A percentile compares a stretch with the other conserved stretches of the same genome.
phyloP scores from a whole-genome alignment of 2,888 invertebrate genomes.

The Halocaridina rubra region DNA sequence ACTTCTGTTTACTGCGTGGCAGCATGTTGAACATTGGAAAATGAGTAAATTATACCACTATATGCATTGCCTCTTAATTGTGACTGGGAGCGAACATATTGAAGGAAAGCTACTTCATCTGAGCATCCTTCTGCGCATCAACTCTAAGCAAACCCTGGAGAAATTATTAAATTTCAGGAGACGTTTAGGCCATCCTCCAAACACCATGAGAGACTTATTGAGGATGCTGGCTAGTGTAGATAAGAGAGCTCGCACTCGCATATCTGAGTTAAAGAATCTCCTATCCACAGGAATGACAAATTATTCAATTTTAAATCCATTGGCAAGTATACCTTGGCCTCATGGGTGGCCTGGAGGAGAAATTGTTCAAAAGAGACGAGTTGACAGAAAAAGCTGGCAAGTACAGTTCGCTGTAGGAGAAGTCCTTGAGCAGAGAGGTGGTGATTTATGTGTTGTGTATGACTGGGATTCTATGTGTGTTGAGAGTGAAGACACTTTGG shows the following conservation, averaged over 20 bases:
- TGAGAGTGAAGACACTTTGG: conserved; percentile 57
- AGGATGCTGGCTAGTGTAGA: conserved; percentile 54
- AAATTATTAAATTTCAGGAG: conserved; percentile 40
- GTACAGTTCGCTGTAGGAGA: conserved; percentile 59
- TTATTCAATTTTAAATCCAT: conserved; percentile 37
- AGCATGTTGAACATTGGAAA: conserved; percentile 60
- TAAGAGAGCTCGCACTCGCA: conserved; percentile 55
- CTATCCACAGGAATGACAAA: conserved; percentile 26
- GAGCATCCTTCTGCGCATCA: conserved; percentile 48
- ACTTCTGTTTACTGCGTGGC: conserved; percentile 54
- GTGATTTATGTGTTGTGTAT: conserved; percentile 56
- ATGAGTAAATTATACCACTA: conserved; percentile 54
- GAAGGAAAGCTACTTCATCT: conserved; percentile 52
- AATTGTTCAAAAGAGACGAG: conserved; percentile 57
- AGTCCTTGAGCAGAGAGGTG: conserved; percentile 46
- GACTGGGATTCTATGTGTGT: conserved; percentile 62
- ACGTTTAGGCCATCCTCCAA: conserved; percentile 40
- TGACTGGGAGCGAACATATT: conserved; percentile 6
- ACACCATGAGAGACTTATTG: conserved; percentile 43
- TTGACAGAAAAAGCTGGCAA: conserved; percentile 57
- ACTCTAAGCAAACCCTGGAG: conserved; percentile 47
- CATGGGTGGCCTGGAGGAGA: conserved; percentile 60
- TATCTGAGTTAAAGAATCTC: conserved; percentile 45
- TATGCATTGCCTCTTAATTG: conserved; percentile 24
- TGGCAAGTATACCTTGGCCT: conserved; percentile 52